Conservation (phyloP, 2,797 vertebrate genomes). For the Otolemur crassicaudatus region DNA sequence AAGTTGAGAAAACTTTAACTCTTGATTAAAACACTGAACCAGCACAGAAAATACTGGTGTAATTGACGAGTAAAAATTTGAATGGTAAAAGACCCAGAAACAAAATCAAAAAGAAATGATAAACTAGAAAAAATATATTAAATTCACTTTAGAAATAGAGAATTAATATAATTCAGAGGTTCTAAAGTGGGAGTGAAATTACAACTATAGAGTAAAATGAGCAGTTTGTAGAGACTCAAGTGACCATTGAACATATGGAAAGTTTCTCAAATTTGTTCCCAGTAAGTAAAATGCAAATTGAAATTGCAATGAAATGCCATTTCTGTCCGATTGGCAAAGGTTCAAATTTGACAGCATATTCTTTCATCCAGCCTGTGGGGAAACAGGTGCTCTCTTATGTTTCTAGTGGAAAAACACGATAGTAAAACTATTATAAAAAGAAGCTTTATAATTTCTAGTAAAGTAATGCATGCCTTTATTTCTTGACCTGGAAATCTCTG, state of each 20-base stretch:
- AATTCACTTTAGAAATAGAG: constrained; percentile 37
- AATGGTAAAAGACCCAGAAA: background rate
- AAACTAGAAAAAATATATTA: background rate
- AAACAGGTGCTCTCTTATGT: background rate
- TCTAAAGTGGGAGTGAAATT: constrained; percentile 9
- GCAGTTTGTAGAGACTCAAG: background rate
- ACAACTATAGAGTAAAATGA: background rate
- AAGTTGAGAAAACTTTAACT: background rate
- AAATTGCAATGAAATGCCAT: background rate
- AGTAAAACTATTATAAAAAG: background rate
- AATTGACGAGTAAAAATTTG: background rate
- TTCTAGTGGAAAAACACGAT: background rate
- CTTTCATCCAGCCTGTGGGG: background rate
- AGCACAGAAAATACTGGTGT: background rate
- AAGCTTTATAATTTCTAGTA: background rate
- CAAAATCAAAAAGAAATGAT: constrained; percentile 19
- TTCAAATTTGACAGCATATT: background rate
- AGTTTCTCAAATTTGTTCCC: background rate
- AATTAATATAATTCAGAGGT: background rate
- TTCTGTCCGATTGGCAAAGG: background rate
- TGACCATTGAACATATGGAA: background rate
- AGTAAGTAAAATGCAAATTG: constrained; percentile 15
- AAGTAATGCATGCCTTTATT: background rate
- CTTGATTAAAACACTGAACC: background rate
- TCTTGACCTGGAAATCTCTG: background rate